A percentile compares a stretch with the other conserved stretches of the same genome.
phyloP scores from a whole-genome alignment of 2,888 invertebrate genomes.

The Mythimna lalbum region DNA sequence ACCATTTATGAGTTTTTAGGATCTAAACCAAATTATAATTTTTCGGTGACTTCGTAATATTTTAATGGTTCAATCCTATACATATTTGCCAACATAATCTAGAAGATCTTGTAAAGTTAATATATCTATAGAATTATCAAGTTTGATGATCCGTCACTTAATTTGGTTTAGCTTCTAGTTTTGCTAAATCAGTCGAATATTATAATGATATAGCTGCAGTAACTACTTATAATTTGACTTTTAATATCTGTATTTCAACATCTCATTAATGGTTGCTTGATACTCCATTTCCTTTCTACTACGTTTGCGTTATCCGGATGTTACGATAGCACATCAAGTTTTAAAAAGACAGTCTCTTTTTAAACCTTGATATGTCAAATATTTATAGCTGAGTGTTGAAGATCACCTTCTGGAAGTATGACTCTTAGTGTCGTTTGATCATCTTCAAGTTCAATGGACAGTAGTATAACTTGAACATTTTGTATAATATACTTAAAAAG shows the following conservation, averaged over 20 bases:
- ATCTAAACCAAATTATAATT: no score
- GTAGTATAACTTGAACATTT: constrained; percentile 37
- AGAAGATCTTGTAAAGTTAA: no score
- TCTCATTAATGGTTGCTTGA: background rate
- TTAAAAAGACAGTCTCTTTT: background rate
- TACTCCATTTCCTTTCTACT: constrained; percentile 16
- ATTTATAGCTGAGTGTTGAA: background rate
- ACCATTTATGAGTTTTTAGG: background rate
- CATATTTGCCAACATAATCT: no score
- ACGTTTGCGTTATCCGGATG: background rate
- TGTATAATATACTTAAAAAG: constrained; percentile 36
- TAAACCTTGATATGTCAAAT: background rate
- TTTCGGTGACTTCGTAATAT: no score
- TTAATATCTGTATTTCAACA: background rate
- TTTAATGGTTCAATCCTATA: no score
- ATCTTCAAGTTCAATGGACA: constrained; percentile 18
- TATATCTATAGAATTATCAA: background rate
- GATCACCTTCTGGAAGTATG: background rate
- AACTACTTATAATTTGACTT: no score
- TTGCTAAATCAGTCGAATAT: background rate
- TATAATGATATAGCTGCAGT: background rate
- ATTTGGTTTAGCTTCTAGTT: background rate
- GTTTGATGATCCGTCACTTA: no score
- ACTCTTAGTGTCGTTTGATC: constrained; percentile 18
- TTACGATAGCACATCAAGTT: background rate